Base-by-base conservation (phyloP, 1,140 invertebrate genomes). In the Panagrolaimus sp. region DNA sequence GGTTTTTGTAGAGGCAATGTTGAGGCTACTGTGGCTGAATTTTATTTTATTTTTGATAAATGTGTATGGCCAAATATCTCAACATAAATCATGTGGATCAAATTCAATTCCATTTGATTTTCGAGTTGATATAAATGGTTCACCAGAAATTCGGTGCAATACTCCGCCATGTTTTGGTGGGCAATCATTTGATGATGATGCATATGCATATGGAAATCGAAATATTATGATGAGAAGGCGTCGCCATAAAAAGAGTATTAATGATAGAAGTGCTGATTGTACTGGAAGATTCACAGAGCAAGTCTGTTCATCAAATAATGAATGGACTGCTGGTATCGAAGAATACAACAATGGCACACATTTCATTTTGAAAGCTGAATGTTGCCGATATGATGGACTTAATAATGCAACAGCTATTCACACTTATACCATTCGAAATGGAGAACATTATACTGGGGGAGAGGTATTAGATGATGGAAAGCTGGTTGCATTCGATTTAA, bases 271-370 rank as follows among this genome's bases (percentile, higher is more conserved):
- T 26, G 52, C 52, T 21, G 52, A 58, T 58, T 73, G 71, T 28
- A 45, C 63, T 38, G 71, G 71, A 68, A 65, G 67, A 67, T 73
- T 67, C 38, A 68, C 70, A 12, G 71, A 73, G 21, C 10, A 48
- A 12, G 45, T 63, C 9, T 73, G 71, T 43, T 58, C 68, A 7
- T 73, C 38, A 17, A 73, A 74, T 28, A 73, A 76, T 63, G 77
- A 78, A 68, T 76, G 74, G 74, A 76, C 74, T 10, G 74, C 48
- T 5, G 74, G 72, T 0, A 52, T 76, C 12, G 67, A 24, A 12
- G 74, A 76, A 67, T 58, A 45, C 6, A 76, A 78, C 47, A 76
- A 76, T 65, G 74, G 74, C 17, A 76, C 74, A 10, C 74, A 76
- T 44, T 80, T 76, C 46, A 75, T 62, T 45, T 58, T 76, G 32